Conservation (phyloP, 2,113 vertebrate genomes). For the Potamarius usumacintae region DNA sequence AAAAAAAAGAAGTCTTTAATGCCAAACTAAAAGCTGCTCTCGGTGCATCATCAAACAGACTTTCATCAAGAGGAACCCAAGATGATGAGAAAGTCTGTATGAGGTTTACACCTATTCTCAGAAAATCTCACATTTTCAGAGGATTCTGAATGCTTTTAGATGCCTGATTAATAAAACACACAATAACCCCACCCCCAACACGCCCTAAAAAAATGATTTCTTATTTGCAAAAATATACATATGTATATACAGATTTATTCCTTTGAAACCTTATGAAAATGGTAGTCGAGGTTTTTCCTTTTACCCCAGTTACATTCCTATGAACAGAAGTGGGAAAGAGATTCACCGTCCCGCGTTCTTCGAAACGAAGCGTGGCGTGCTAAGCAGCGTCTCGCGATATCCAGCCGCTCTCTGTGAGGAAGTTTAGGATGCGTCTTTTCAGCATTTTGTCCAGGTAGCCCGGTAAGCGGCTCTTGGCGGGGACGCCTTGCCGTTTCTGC, state of each 20-base stretch:
- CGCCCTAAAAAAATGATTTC: neutral
- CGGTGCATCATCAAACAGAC: neutral
- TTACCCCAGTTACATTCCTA: slow-evolving; percentile 22
- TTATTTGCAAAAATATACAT: slow-evolving; percentile 39
- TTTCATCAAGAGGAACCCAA: neutral
- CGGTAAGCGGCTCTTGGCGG: slow-evolving; percentile 93
- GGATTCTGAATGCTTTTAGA: neutral
- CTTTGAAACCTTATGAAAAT: slow-evolving; percentile 26
- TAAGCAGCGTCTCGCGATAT: slow-evolving; percentile 91
- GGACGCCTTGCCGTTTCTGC: slow-evolving; percentile 93
- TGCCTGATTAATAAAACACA: neutral
- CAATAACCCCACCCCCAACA: neutral
- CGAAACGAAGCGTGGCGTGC: slow-evolving; percentile 46
- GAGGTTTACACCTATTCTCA: neutral
- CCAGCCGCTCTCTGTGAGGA: slow-evolving; percentile 97
- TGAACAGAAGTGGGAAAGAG: slow-evolving; percentile 8
- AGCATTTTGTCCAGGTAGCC: slow-evolving; percentile 94
- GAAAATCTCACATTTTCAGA: neutral
- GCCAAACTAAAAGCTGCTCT: neutral
- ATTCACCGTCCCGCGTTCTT: neutral
- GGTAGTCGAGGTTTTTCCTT: neutral
- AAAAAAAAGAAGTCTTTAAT: neutral
- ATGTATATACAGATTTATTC: slow-evolving; percentile 27
- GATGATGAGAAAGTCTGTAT: neutral
- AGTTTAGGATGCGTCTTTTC: slow-evolving; percentile 93